Base-by-base conservation (phyloP, 1,140 invertebrate genomes). In the Pectinophora gossypiella region DNA sequence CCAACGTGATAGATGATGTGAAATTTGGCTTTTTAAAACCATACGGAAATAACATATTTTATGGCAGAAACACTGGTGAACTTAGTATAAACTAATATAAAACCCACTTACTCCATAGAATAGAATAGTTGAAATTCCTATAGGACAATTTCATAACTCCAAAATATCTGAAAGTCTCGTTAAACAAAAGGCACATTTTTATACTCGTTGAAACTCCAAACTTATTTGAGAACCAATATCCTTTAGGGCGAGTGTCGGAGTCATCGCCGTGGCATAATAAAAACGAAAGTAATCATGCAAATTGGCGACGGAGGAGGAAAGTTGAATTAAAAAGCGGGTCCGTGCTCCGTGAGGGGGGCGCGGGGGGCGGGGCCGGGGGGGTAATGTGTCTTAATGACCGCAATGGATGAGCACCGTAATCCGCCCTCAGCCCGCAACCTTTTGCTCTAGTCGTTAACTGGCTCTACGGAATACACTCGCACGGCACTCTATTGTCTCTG, bases 251-350 rank as follows among this genome's bases (percentile, higher is more conserved):
- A 19, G 27, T 15, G 20, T 36, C 12, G 10, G 50, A 74, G 62
- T 63, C 64, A 58, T 51, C 49, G 63, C 46, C 49, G 32, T 59
- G 71, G 9, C 66, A 68, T 76, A 82, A 85, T 85, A 85, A 85
- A 85, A 82, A 77, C 62, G 76, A 77, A 80, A 85, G 81, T 82
- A 81, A 85, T 85, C 81, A 85, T 85, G 81, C 81, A 85, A 85
- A 85, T 85, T 81, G 78, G 67, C 51, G 27, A 32, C 27, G 52
- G 63, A 73, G 72, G 66, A 76, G 72, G 72, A 76, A 85, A 82
- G 81, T 85, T 82, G 81, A 85, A 85, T 85, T 85, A 85, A 85
- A 82, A 85, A 70, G 65, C 65, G 27, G 27, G 27, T 40, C 38
- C 7, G 38, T 13, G 15, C 16, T 15, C 16, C 9, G 9, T 12